Percentiles rank a stretch among this genome's conserved stretches.
These are phyloP conservation scores for Dynastes tityus DNA, from an alignment of 2,888 invertebrate genomes.

Conservation along the genomic window DNA sequence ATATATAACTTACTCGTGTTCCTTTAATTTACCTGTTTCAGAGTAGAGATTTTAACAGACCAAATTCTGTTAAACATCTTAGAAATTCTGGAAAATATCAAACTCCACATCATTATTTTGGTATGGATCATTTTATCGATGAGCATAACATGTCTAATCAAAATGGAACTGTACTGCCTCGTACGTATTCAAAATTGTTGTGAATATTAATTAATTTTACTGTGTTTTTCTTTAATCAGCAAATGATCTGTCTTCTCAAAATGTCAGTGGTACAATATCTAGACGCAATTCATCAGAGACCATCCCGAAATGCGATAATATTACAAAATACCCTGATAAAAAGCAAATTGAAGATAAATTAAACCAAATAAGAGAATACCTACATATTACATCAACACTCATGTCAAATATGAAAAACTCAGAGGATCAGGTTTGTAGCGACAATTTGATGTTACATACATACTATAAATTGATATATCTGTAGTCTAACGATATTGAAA, in stretches of 20 bases:
- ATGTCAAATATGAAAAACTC: slow-evolving; percentile 79
- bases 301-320: slow-evolving; percentile 68
- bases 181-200: slow-evolving; percentile 36
- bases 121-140: slow-evolving; percentile 48
- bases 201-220: not conserved
- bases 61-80: slow-evolving; percentile 55
- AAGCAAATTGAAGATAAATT: slow-evolving; percentile 80
- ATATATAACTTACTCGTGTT: slow-evolving; percentile 53
- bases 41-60: slow-evolving; percentile 63
- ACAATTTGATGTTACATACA: slow-evolving; percentile 34
- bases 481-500: slow-evolving; percentile 63
- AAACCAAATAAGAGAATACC: slow-evolving; percentile 82
- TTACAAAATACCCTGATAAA: slow-evolving; percentile 76
- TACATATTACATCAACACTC: slow-evolving; percentile 79
- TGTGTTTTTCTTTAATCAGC: slow-evolving; percentile 53
- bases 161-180: slow-evolving; percentile 33
- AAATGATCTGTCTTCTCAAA: slow-evolving; percentile 63
- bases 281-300: slow-evolving; percentile 66
- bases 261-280: slow-evolving; percentile 65
- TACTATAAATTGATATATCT: not conserved
- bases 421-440: slow-evolving; percentile 77
- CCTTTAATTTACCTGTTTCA: slow-evolving; percentile 51
- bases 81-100: slow-evolving; percentile 61
- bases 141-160: slow-evolving; percentile 48
- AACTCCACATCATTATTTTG: slow-evolving; percentile 32